Evolutionary conservation across 2,113 vertebrate genomes (phyloP), one percentile per base, ranked within the genome.

Genomic region (Ophiodon elongatus): DNA sequence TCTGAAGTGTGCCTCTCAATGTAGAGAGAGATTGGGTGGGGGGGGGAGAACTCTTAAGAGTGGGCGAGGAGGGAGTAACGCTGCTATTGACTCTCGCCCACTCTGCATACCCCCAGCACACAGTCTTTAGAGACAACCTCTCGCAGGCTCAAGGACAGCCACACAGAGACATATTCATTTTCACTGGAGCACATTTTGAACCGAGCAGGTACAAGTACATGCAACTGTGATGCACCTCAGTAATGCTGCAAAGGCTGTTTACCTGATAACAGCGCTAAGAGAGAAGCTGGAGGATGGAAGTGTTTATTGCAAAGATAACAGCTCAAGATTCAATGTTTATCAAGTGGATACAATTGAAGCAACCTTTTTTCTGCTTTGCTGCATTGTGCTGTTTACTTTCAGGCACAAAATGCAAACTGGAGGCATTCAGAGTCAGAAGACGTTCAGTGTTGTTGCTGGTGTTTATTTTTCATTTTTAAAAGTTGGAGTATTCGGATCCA

Each of bases 1-100:
- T 86, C 89, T 89, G 73, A 80, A 67, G 74, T 76, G 62, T 78
- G 78, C 90, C 29, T 72, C 83, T 94, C 89, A 84, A 80, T 94
- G 91, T 84, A 67, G 62, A 80, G 76, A 76, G 70, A 80, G 31
- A 25, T 41, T 27, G 25, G 72, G 25, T 65, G 60, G 23, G 52
- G 29, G 52, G 17, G n/a, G 14, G 62, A n/a, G 69, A 7, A 67
- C 25, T 83, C 14, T 69, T n/a, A 15, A 43, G 69, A 77, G 79
- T 78, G 91, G 75, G 76, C 0, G 67, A 74, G 62, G 31, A 68
- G 60, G 37, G 69, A 62, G 81, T 52, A 82, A 68, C 8, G 1
- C 60, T 56, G 80, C 79, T 80, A 81, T 87, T 93, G 89, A 91
- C 85, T 85, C 70, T 82, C 74, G 21, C 86, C 88, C 88, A 88